A percentile compares a stretch with the other conserved stretches of the same genome.
Evolutionary conservation across 1,140 invertebrate species (phyloP).

Genomic region (Radopholus similis): DNA sequence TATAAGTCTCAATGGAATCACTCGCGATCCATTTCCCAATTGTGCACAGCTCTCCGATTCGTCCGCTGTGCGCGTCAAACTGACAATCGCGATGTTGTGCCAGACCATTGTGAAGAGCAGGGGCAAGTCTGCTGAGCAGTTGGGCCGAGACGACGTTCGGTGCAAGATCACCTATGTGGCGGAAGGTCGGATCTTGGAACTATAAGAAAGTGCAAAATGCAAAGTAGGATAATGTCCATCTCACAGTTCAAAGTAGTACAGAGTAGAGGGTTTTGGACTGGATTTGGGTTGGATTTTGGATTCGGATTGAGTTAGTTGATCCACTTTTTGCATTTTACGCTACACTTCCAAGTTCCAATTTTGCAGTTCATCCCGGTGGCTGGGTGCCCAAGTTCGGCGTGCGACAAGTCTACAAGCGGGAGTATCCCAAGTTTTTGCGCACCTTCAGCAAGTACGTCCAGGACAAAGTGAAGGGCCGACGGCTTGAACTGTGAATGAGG

Average conservation of each 20-base stretch:
- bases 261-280: too few species aligned
- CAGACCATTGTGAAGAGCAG: conserved; percentile 80
- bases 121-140: conserved; percentile 63
- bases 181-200: conserved; percentile 83
- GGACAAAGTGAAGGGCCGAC: conserved; percentile 50
- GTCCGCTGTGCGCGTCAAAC: conserved; percentile 81
- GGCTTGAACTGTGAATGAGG: too few species aligned
- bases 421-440: conserved; percentile 98
- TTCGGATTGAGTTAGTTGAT: too few species aligned
- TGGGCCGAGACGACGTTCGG: conserved; percentile 79
- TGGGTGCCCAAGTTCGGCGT: conserved; percentile 94
- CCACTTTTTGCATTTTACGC: background rate
- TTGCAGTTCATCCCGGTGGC: conserved; percentile 87
- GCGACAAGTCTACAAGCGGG: conserved; percentile 90
- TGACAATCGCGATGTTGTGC: conserved; percentile 92
- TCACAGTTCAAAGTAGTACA: too few species aligned
- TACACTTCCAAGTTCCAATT: conserved; percentile 9
- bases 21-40: too few species aligned
- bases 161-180: conserved; percentile 99
- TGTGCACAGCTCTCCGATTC: conserved; percentile 64
- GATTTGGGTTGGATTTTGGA: too few species aligned
- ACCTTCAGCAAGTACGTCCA: conserved; percentile 92
- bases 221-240: too few species aligned
- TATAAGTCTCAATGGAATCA: too few species aligned
- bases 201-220: too few species aligned